These are phyloP conservation scores for Micrasema minimum DNA, from an alignment of 1,140 invertebrate genomes.

Conservation along the genomic window DNA sequence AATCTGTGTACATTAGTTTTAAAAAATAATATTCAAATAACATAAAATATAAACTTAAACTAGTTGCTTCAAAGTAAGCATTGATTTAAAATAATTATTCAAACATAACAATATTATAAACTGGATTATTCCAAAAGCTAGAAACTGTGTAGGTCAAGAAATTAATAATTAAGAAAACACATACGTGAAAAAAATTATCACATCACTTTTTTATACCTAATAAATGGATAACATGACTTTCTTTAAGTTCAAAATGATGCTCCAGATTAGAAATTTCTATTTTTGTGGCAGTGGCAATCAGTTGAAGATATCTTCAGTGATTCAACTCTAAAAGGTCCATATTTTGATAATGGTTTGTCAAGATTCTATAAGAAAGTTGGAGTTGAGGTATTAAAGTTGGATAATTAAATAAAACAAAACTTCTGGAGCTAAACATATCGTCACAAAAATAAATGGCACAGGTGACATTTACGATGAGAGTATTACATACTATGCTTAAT, in stretches of 20 bases:
- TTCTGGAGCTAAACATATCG: not conserved
- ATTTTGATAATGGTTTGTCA: too few relatives aligned
- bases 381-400: too few relatives aligned
- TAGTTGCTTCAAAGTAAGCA: not conserved
- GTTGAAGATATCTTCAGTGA: too few relatives aligned
- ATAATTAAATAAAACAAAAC: not conserved
- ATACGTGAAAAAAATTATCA: slow-evolving; percentile 5
- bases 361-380: too few relatives aligned
- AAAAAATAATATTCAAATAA: too few relatives aligned
- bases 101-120: slow-evolving; percentile 13
- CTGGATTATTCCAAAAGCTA: not conserved
- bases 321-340: too few relatives aligned
- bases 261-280: too few relatives aligned
- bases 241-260: too few relatives aligned
- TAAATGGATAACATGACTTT: not conserved
- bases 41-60: too few relatives aligned
- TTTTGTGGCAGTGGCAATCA: too few relatives aligned
- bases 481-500: slow-evolving; percentile 24
- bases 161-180: not conserved
- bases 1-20: too few relatives aligned
- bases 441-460: not conserved
- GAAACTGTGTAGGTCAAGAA: not conserved
- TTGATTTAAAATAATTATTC: slow-evolving; percentile 4
- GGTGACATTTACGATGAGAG: slow-evolving; percentile 9
- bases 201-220: slow-evolving; percentile 20